Evolutionary conservation across 2,888 invertebrate genomes (phyloP).

Genomic region (Dryadula phaetusa): DNA sequence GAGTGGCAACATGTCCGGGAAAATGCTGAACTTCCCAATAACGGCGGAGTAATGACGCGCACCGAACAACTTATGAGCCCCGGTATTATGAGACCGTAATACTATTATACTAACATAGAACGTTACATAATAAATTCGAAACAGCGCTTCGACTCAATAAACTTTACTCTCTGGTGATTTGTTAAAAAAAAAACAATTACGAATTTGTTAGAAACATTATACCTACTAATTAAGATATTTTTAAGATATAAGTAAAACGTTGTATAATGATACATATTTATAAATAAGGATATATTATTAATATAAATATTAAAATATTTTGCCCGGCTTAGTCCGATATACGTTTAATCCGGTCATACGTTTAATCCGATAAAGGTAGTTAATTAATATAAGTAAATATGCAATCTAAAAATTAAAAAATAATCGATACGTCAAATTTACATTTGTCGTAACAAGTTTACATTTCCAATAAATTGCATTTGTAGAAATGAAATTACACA

Average conservation of each 20-base stretch:
- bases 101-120: slow-evolving; percentile 30
- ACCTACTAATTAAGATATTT: neutral
- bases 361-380: too few relatives aligned
- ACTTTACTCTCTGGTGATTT: neutral
- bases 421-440: too few relatives aligned
- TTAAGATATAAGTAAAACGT: neutral
- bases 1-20: slow-evolving; percentile 60
- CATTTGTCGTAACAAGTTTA: too few relatives aligned
- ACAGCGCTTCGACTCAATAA: neutral
- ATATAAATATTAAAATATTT: too few relatives aligned
- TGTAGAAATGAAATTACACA: too few relatives aligned
- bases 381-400: too few relatives aligned
- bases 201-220: neutral
- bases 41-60: slow-evolving; percentile 73
- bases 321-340: too few relatives aligned
- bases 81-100: slow-evolving; percentile 55
- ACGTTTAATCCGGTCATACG: too few relatives aligned
- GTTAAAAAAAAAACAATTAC: neutral
- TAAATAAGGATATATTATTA: too few relatives aligned
- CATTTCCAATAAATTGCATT: too few relatives aligned
- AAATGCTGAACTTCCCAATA: slow-evolving; percentile 78
- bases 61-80: slow-evolving; percentile 65
- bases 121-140: slow-evolving; percentile 16
- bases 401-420: too few relatives aligned
- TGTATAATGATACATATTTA: too few relatives aligned